Evolutionary conservation across 2,113 vertebrate genomes (phyloP).

Genomic region (Fulica atra): DNA sequence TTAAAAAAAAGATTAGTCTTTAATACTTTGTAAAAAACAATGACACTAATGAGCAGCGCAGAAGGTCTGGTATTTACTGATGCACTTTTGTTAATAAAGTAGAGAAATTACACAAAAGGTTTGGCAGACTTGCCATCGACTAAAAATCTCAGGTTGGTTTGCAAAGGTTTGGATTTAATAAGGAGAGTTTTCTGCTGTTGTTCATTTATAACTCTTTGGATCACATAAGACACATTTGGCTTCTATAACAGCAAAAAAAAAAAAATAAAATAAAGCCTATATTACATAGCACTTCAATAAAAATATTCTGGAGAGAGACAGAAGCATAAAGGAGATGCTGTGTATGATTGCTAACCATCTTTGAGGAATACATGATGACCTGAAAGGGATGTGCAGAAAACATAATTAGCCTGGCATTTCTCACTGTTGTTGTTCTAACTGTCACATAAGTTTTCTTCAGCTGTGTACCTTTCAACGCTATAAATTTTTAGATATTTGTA

Average conservation of each 20-base stretch:
- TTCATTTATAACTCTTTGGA: not conserved
- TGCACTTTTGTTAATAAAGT: not conserved
- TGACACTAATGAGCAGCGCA: not conserved
- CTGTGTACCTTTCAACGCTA: not conserved
- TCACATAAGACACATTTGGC: not conserved
- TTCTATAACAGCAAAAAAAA: not conserved
- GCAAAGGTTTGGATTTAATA: not conserved
- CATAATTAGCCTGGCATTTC: not conserved
- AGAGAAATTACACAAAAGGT: not conserved
- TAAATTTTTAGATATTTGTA: not conserved
- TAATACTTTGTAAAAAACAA: not conserved
- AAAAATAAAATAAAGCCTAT: not conserved
- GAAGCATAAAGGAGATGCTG: not conserved
- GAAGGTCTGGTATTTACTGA: not conserved
- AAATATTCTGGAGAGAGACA: not conserved
- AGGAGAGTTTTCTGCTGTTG: not conserved
- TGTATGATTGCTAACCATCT: not conserved
- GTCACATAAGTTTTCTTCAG: not conserved
- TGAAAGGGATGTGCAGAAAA: not conserved
- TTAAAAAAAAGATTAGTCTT: not conserved
- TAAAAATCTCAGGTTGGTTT: not conserved
- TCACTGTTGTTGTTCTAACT: not conserved
- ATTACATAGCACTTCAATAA: not conserved
- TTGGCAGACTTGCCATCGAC: not conserved
- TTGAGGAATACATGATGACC: not conserved